Evolutionary conservation across 2,888 invertebrate genomes (phyloP).

Genomic region (Trypoxylon attenuatum): DNA sequence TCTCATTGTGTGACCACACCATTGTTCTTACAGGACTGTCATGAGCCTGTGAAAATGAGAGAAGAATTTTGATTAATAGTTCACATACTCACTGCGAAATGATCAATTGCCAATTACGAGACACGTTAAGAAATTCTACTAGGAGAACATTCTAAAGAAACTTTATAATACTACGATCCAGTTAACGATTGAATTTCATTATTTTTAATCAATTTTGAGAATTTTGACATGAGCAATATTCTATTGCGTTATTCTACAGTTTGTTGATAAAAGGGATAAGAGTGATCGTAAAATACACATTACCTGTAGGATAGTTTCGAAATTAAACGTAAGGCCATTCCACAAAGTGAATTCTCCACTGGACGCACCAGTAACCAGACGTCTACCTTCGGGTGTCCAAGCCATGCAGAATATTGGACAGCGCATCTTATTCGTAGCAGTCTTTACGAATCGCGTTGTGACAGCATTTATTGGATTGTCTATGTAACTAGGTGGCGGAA

Average conservation of each 20-base stretch:
- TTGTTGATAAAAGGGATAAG: neutral
- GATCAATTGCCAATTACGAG: no score
- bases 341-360: slow-evolving; percentile 99
- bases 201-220: no score
- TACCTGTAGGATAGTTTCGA: slow-evolving; percentile 99
- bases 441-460: slow-evolving; percentile 95
- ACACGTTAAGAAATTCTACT: no score
- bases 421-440: slow-evolving; percentile 99
- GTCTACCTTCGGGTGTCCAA: slow-evolving; percentile 99
- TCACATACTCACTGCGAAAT: no score
- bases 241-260: neutral
- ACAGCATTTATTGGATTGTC: slow-evolving; percentile 98
- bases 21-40: slow-evolving; percentile 99
- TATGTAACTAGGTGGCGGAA: slow-evolving; percentile 94
- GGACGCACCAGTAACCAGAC: slow-evolving; percentile 98
- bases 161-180: no score
- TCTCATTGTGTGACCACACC: slow-evolving; percentile 99
- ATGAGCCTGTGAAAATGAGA: slow-evolving; percentile 85
- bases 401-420: slow-evolving; percentile 99
- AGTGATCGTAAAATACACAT: no score
- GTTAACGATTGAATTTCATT: no score
- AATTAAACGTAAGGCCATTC: slow-evolving; percentile 99
- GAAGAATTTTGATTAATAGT: neutral
- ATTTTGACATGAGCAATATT: no score
- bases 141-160: no score